phyloP scores from a whole-genome alignment of 2,113 vertebrate genomes.

The Proteles cristata region DNA sequence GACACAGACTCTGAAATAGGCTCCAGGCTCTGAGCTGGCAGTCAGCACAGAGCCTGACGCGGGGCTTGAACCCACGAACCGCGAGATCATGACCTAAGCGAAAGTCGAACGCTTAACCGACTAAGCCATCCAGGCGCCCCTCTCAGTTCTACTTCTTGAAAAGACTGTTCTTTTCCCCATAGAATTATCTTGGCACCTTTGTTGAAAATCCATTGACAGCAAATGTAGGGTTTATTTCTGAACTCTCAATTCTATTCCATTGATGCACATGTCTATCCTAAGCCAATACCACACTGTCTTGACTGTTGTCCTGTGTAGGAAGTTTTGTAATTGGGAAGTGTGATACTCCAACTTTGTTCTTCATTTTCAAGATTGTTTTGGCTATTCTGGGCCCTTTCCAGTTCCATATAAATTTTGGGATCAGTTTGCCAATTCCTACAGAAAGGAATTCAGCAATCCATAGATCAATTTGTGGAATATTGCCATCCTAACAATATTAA shows the following conservation, averaged over 20 bases:
- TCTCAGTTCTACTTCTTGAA: background rate
- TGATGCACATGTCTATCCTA: background rate
- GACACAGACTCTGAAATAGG: too few relatives aligned
- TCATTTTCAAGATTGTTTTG: background rate
- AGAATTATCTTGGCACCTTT: background rate
- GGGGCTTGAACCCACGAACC: too few relatives aligned
- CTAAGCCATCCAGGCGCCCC: too few relatives aligned
- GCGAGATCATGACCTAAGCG: too few relatives aligned
- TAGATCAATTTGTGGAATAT: background rate
- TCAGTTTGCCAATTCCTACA: background rate
- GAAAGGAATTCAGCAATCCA: background rate
- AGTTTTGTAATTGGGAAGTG: background rate
- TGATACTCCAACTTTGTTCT: background rate
- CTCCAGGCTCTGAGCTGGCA: too few relatives aligned
- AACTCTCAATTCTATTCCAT: background rate
- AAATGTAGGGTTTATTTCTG: background rate
- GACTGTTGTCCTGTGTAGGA: background rate
- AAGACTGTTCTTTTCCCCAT: background rate
- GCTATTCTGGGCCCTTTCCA: background rate
- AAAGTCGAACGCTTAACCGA: too few relatives aligned
- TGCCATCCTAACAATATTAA: background rate
- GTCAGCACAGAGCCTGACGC: too few relatives aligned
- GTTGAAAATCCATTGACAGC: background rate
- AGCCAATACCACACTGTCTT: background rate
- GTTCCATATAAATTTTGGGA: background rate